phyloP scores from a whole-genome alignment of 2,113 vertebrate genomes.

The Symphodus melops region DNA sequence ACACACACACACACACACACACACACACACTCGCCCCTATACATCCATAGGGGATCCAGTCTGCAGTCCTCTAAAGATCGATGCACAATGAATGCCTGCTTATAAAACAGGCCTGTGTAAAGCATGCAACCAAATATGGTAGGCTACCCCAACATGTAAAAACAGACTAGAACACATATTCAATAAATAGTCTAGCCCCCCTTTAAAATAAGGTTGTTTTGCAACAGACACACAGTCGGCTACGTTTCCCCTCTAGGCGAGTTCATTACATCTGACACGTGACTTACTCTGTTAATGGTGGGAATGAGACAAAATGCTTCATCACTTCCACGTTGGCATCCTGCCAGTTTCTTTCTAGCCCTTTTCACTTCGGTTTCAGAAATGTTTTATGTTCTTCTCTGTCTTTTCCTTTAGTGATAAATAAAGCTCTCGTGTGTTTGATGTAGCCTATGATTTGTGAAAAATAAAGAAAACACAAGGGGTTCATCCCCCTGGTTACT shows the following conservation, averaged over 20 bases:
- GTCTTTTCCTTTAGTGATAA: neutral
- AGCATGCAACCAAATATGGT: neutral
- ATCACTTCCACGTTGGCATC: conserved; percentile 2
- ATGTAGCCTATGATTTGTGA: neutral
- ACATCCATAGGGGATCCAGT: conserved; percentile 9
- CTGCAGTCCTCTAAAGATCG: conserved; percentile 21
- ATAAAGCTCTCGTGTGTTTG: accelerated
- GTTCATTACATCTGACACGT: conserved; percentile 10
- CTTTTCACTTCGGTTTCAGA: too few relatives aligned
- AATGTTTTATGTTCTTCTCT: neutral
- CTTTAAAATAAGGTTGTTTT: neutral
- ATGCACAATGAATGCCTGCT: neutral
- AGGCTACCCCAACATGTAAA: neutral
- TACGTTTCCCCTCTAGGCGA: too few relatives aligned
- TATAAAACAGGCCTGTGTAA: conserved; percentile 7
- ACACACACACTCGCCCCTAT: neutral
- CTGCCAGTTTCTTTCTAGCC: neutral
- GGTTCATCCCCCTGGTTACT: conserved; percentile 31
- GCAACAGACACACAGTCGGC: neutral
- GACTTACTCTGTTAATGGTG: neutral
- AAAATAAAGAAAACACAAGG: neutral
- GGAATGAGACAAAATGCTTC: conserved; percentile 14
- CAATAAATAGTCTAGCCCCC: too few relatives aligned
- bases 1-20: neutral
- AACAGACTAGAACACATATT: too few relatives aligned